Evolutionary conservation across 2,797 vertebrate species (phyloP).

Genomic region (Triplophysa bombifrons): DNA sequence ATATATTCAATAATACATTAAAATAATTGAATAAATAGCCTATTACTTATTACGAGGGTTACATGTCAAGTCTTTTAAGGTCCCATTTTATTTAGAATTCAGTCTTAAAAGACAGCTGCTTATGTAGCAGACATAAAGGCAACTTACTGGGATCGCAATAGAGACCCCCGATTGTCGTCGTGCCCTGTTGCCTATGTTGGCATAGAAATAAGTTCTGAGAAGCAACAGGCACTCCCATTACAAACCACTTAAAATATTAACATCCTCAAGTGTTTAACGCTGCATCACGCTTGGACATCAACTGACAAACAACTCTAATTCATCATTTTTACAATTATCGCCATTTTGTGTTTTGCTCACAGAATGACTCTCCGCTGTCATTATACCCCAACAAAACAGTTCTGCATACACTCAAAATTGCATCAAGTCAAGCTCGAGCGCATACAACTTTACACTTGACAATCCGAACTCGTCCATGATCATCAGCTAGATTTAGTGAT

Average conservation of each 20-base stretch:
- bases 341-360: neutral
- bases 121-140: neutral
- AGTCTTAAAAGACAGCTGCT: neutral
- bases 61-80: no score
- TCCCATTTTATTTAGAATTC: no score
- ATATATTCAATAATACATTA: no score
- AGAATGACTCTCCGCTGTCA: neutral
- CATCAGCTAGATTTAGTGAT: slow-evolving; percentile 53
- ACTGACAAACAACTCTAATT: neutral
- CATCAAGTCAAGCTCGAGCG: slow-evolving; percentile 45
- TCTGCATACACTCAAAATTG: slow-evolving; percentile 43
- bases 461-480: slow-evolving; percentile 38
- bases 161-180: no score
- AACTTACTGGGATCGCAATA: neutral
- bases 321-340: neutral
- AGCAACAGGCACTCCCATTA: neutral
- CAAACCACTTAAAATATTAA: neutral
- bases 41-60: no score
- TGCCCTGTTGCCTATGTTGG: no score
- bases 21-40: no score
- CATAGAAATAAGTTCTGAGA: neutral
- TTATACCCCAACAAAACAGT: slow-evolving; percentile 1
- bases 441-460: slow-evolving; percentile 27
- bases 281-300: neutral
- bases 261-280: neutral